These are phyloP conservation scores for Trachelus stipa DNA, from an alignment of 2,888 invertebrate species.

Conservation along the genomic window DNA sequence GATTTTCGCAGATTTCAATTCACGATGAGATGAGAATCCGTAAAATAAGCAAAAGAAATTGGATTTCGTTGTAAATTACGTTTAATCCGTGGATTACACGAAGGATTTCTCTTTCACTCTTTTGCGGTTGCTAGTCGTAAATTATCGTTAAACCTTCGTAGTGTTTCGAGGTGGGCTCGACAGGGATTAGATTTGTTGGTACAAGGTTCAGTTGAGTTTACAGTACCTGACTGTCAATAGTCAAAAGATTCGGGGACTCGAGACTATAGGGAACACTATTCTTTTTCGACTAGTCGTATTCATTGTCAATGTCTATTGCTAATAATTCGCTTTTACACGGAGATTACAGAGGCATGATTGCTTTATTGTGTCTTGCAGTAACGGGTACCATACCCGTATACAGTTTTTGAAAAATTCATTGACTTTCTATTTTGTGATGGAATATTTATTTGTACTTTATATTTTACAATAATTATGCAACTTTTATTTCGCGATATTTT, in stretches of 20 bases:
- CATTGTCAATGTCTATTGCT: conserved; percentile 23
- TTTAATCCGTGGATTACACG: conserved; percentile 49
- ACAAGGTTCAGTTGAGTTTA: conserved; percentile 2
- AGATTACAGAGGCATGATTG: conserved; percentile 49
- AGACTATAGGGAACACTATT: background rate
- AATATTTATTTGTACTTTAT: background rate
- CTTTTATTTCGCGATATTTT: background rate
- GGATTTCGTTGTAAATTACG: conserved; percentile 54
- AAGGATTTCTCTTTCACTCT: conserved; percentile 28
- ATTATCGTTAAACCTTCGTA: conserved; percentile 17
- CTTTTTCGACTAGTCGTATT: conserved; percentile 21
- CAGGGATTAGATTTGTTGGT: conserved; percentile 10
- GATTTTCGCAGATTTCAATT: background rate
- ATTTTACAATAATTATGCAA: background rate
- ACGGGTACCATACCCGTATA: background rate
- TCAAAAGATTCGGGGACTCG: conserved; percentile 5
- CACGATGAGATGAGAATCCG: background rate
- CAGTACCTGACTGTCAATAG: background rate
- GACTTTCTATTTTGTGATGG: background rate
- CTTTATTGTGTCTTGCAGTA: conserved; percentile 39
- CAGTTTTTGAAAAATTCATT: background rate
- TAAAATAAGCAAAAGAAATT: conserved; percentile 47
- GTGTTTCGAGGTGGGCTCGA: conserved; percentile 5
- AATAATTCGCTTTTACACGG: conserved; percentile 52
- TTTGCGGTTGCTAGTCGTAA: conserved; percentile 29